phyloP scores from a whole-genome alignment of 2,797 vertebrate species.

The Eulemur albifrons region DNA sequence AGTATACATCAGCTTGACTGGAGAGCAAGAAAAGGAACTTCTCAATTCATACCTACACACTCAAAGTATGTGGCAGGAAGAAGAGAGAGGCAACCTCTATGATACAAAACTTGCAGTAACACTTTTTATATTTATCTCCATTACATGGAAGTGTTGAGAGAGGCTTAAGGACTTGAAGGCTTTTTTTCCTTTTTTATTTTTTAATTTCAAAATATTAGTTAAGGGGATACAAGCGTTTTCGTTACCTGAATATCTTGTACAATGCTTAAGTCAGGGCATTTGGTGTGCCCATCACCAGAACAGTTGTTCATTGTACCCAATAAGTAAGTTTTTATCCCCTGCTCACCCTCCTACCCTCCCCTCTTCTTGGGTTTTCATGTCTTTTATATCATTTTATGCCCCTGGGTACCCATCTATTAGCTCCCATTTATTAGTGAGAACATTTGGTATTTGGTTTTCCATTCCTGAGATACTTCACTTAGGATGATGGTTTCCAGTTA shows the following conservation, averaged over 20 bases:
- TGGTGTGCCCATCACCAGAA: not conserved
- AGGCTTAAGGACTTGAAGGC: not conserved
- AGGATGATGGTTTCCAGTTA: not conserved
- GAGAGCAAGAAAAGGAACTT: not conserved
- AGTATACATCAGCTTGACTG: not conserved
- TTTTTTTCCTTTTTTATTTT: not conserved
- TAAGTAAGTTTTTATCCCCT: not conserved
- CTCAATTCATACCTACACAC: not conserved
- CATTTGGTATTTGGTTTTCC: not conserved
- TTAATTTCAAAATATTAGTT: no score
- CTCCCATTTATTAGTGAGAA: not conserved
- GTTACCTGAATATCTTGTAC: not conserved
- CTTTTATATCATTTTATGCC: not conserved
- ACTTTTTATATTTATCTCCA: conserved; percentile 43
- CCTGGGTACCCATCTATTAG: not conserved
- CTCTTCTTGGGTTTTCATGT: not conserved
- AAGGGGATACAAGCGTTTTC: not conserved
- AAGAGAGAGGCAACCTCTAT: not conserved
- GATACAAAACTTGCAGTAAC: not conserved
- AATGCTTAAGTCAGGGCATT: not conserved
- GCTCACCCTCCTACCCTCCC: not conserved
- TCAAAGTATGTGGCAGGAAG: not conserved
- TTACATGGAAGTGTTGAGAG: not conserved
- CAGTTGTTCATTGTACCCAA: not conserved
- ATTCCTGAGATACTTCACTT: not conserved